Base-by-base conservation (phyloP, 2,888 invertebrate genomes). In the Eupithecia dodoneata region DNA sequence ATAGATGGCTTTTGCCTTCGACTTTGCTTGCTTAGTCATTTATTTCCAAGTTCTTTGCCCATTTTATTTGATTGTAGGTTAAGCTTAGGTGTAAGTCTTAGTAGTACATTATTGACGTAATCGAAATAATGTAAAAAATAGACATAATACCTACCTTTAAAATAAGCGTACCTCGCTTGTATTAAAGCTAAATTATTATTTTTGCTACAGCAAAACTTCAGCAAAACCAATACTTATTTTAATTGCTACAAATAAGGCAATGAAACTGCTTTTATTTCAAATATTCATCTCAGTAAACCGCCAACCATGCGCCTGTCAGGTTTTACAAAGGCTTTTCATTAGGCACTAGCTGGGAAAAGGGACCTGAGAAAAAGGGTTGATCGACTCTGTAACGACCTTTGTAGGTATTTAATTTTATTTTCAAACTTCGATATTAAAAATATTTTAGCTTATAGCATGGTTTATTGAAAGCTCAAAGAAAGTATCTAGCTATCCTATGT, bases 271-370 rank as follows among this genome's bases (percentile, higher is more conserved):
- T 65, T n/a, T n/a, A 67, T 13, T 18, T 30, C 18, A n/a, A 45
- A 55, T 41, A 71, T 71, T 41, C 49, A 0, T 71, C 52, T 49
- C 13, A 67, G 10, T n/a, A 10, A 59, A 59, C 55, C 42, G 71
- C 55, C 59, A 72, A 59, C 45, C 69, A 18, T 59, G 59, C 1
- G 3, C 10, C 78, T 74, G 77, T 75, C 78, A 74, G 73, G 78
- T 78, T 77, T 79, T 76, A 80, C 79, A 81, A 78, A 77, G 79
- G 79, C 75, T 81, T 80, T 79, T 78, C 80, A 81, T 81, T 80
- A 80, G 7, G 12, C 2, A n/a, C 80, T 71, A 52, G 74, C 76
- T 76, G 74, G 72, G 72, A 78, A 76, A 77, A 79, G 73, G 76
- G 77, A 72, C 7, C 55, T 55, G n/a, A n/a, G n/a, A n/a, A 55